Evolutionary conservation across 2,888 invertebrate genomes (phyloP).

Genomic region (Melieria omissa): DNA sequence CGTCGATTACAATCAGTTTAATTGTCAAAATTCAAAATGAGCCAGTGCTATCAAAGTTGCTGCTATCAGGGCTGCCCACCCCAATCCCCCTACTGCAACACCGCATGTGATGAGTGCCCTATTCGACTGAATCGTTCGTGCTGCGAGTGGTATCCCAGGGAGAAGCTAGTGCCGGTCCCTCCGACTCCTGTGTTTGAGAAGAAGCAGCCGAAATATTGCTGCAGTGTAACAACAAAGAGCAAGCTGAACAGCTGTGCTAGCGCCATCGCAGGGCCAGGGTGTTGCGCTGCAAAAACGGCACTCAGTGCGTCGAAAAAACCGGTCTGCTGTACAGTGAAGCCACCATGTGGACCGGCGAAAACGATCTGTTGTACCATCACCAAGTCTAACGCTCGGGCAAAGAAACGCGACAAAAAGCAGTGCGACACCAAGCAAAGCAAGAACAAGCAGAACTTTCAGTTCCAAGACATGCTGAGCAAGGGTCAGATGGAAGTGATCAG

Average conservation of each 20-base stretch:
- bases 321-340: not conserved
- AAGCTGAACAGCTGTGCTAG: not conserved
- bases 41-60: slow-evolving; percentile 22
- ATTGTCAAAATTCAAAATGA: slow-evolving; percentile 27
- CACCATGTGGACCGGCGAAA: not conserved
- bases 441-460: slow-evolving; percentile 37
- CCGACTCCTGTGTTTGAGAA: slow-evolving; percentile 14
- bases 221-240: not conserved
- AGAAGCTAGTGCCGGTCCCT: slow-evolving; percentile 2
- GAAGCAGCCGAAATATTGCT: not conserved
- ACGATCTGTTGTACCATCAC: not conserved
- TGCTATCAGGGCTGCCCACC: slow-evolving; percentile 12
- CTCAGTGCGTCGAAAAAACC: not conserved
- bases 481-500: slow-evolving; percentile 43
- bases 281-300: not conserved
- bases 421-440: slow-evolving; percentile 34
- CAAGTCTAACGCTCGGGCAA: too few relatives aligned
- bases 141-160: slow-evolving; percentile 19
- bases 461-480: slow-evolving; percentile 26
- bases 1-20: slow-evolving; percentile 19
- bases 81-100: slow-evolving; percentile 14
- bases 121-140: slow-evolving; percentile 28
- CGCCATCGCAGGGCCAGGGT: not conserved
- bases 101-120: slow-evolving; percentile 14
- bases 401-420: not conserved